phyloP scores from a whole-genome alignment of 2,113 vertebrate genomes.

The Neofelis nebulosa region DNA sequence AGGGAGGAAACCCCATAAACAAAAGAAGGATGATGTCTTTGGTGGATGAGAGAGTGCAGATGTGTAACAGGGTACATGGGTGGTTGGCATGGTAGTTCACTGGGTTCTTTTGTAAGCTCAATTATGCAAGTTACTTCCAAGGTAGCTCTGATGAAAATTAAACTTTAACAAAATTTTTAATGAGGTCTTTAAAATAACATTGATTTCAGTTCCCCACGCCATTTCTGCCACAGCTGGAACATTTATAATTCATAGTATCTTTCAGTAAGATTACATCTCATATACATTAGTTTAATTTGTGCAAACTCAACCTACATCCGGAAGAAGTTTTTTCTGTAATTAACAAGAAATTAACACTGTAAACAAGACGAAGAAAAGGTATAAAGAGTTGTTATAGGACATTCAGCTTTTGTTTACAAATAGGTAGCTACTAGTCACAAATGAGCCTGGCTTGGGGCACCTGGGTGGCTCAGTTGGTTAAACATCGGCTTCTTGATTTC shows the following conservation, averaged over 20 bases:
- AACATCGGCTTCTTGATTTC: too few relatives aligned
- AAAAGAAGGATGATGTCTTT: neutral
- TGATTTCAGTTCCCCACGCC: neutral
- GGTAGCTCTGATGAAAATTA: neutral
- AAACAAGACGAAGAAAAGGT: slow-evolving; percentile 13
- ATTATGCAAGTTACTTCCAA: neutral
- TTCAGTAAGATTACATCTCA: neutral
- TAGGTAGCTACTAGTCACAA: neutral
- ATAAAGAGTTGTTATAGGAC: neutral
- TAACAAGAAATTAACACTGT: neutral
- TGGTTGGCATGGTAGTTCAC: neutral
- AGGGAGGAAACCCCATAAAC: neutral
- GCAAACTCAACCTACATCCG: neutral
- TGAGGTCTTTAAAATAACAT: neutral
- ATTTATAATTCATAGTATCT: neutral
- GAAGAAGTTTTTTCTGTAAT: neutral
- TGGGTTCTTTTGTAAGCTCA: neutral
- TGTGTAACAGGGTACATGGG: rapidly evolving
- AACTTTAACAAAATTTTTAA: neutral
- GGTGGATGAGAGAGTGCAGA: neutral
- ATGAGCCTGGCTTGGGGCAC: neutral
- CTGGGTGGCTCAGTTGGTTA: too few relatives aligned
- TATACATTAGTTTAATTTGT: neutral
- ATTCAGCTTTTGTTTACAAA: neutral
- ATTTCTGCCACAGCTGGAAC: neutral